Evolutionary conservation across 2,113 vertebrate species (phyloP), one percentile per base, ranked within the genome.

Genomic region (Prionailurus viverrinus): DNA sequence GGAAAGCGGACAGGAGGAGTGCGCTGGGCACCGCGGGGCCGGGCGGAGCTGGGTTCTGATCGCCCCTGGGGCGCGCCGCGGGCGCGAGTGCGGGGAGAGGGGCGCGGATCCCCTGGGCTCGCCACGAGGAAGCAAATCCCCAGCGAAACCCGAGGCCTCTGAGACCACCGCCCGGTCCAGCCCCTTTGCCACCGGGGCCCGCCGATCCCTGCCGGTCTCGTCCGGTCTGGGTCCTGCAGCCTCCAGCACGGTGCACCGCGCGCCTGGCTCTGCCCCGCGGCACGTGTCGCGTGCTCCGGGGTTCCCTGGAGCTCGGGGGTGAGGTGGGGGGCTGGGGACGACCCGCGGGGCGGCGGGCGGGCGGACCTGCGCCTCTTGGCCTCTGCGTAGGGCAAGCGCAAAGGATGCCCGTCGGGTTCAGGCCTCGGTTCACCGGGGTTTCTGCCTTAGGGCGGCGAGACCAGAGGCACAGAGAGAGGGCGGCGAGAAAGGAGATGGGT

Each of bases 161-260:
- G 41, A 51, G 80, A 45, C 65, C 66, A 16, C 33, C 4, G 1
- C 73, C 33, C 3, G 36, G 21, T 12, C 61, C 55, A 48, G 41
- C 4, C 65, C 4, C 15, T 23, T 45, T 45, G n/a, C 53, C 31
- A 1, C 45, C 7, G 29, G 21, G n/a, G 82, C 23, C n/a, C 10
- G 4, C 6, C 23, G 0, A 16, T 21, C 31, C 55, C 16, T 45
- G 68, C 74, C 2, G 7, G 1, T 33, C 23, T 12, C 1, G 8
- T 73, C 55, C 36, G 1, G 36, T 18, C 45, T 2, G 2, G 1
- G 76, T n/a, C 71, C 55, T 3, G 31, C 80, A 9, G 66, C 33
- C 36, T 29, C 65, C 33, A 1, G 63, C 55, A 25, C 58, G 0
- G 74, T 14, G 66, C 58, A 6, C 5, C 0, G 12, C 5, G 39